Percentiles rank a stretch among this genome's conserved stretches.
These are phyloP conservation scores for Pimephales promelas DNA, from an alignment of 2,113 vertebrate genomes.

Conservation along the genomic window DNA sequence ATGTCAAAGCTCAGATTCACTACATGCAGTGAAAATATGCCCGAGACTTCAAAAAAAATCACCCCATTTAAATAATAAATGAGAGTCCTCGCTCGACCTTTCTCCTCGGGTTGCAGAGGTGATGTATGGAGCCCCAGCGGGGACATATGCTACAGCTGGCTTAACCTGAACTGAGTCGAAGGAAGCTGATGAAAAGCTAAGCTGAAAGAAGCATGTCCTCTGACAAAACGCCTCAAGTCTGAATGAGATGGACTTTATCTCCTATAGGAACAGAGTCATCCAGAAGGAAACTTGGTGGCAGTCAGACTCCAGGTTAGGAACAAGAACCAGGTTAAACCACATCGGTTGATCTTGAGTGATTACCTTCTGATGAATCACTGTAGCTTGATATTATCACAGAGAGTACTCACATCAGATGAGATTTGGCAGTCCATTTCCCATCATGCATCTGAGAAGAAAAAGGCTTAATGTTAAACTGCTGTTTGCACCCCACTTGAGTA, in stretches of 20 bases:
- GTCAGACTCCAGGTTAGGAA: not conserved
- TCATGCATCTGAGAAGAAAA: not conserved
- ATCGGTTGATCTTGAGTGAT: not conserved
- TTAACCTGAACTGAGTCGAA: slow-evolving; percentile 54
- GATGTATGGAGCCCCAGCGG: slow-evolving; percentile 72
- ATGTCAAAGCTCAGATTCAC: slow-evolving; percentile 63
- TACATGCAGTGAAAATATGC: slow-evolving; percentile 59
- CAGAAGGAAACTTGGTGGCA: not conserved
- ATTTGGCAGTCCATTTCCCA: not conserved
- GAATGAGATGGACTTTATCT: slow-evolving; percentile 33
- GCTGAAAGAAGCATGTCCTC: slow-evolving; percentile 56
- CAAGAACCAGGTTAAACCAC: not conserved
- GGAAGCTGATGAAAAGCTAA: slow-evolving; percentile 62
- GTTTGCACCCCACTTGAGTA: not conserved
- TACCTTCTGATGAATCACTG: not conserved
- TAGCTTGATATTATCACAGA: not conserved
- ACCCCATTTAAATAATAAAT: slow-evolving; percentile 75
- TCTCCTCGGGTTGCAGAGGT: slow-evolving; percentile 59
- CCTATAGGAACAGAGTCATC: not conserved
- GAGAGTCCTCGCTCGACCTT: slow-evolving; percentile 62
- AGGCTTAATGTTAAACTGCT: not conserved
- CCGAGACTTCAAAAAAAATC: slow-evolving; percentile 51
- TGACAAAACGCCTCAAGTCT: slow-evolving; percentile 54
- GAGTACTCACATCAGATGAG: not conserved
- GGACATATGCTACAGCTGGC: slow-evolving; percentile 64